phyloP scores from a whole-genome alignment of 1,140 invertebrate species.

The Ptiloglossa arizonensis region DNA sequence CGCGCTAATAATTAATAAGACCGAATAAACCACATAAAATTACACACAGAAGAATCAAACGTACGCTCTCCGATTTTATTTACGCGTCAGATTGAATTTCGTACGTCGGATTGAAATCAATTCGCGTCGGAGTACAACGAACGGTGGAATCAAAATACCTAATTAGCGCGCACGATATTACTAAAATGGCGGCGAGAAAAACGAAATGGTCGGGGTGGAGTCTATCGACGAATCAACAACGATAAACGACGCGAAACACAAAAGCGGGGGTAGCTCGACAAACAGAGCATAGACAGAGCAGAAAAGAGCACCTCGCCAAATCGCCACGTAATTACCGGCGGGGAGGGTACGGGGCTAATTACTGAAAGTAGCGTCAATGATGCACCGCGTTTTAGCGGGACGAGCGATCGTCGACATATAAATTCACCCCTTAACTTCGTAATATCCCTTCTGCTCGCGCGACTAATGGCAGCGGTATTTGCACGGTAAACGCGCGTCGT shows the following conservation, averaged over 20 bases:
- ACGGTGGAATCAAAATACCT: not conserved
- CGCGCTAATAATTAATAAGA: no score
- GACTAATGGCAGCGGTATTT: constrained; percentile 52
- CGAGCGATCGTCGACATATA: constrained; percentile 29
- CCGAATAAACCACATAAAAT: no score
- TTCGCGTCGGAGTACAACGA: not conserved
- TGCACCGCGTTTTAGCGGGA: constrained; percentile 11
- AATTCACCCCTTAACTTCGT: constrained; percentile 50
- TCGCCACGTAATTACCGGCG: constrained; percentile 14
- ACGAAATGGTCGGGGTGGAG: not conserved
- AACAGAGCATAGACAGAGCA: not conserved
- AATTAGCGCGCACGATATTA: not conserved
- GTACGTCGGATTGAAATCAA: not conserved
- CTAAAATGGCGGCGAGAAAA: no score
- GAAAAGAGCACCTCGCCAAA: not conserved
- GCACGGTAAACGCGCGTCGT: constrained; percentile 54
- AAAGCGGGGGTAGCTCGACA: not conserved
- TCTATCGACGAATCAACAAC: not conserved
- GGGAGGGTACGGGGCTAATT: not conserved
- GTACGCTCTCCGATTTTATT: no score
- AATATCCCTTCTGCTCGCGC: constrained; percentile 48
- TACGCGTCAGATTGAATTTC: no score
- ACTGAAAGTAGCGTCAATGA: constrained; percentile 38
- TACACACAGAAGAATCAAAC: no score
- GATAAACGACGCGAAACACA: not conserved